phyloP scores from a whole-genome alignment of 2,113 vertebrate genomes.

The Nansenia antarctica region DNA sequence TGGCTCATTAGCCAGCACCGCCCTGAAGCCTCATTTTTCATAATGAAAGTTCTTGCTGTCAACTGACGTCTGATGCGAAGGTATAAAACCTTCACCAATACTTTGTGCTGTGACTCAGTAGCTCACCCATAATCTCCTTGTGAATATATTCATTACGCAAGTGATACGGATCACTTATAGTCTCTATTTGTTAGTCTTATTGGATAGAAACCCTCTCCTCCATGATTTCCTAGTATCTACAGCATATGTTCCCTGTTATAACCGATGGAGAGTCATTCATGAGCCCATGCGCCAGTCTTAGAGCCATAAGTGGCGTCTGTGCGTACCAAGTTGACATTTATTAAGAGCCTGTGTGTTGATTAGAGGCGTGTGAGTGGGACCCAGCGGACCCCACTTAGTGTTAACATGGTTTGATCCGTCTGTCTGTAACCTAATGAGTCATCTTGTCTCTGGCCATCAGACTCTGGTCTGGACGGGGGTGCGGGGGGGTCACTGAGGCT shows the following conservation, averaged over 20 bases:
- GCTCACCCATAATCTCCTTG: neutral
- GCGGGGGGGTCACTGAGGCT: constrained; percentile 37
- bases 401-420: constrained; percentile 8
- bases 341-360: neutral
- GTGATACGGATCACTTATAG: neutral
- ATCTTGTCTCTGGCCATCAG: constrained; percentile 19
- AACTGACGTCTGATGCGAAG: no score
- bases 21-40: no score
- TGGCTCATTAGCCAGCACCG: no score
- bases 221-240: neutral
- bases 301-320: neutral
- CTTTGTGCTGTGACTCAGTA: no score
- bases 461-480: constrained; percentile 13
- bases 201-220: neutral
- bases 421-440: constrained; percentile 11
- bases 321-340: constrained; percentile 54
- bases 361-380: constrained; percentile 16
- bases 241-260: no score
- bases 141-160: neutral
- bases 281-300: neutral
- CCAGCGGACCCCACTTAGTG: constrained; percentile 29
- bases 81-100: no score
- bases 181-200: neutral
- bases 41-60: no score
- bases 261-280: neutral